phyloP scores from a whole-genome alignment of 2,888 invertebrate species.

The Enchytraeus crypticus region DNA sequence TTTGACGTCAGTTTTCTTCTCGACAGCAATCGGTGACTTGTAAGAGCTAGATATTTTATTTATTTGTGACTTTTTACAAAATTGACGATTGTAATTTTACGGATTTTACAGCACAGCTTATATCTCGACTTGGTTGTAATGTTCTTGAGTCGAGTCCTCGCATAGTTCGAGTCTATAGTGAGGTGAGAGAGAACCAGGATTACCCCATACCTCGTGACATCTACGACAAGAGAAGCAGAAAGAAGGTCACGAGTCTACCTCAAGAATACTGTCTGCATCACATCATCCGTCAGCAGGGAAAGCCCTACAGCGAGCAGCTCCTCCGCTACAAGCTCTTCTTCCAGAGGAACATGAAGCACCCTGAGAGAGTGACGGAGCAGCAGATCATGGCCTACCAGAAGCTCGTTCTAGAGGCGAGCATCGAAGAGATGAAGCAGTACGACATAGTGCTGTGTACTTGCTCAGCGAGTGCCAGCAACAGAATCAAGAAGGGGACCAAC shows the following conservation, averaged over 20 bases:
- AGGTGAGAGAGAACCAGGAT: constrained; percentile 31
- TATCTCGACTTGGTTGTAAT: constrained; percentile 19
- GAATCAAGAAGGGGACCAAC: constrained; percentile 10
- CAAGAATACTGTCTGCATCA: constrained; percentile 15
- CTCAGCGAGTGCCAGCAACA: constrained; percentile 8
- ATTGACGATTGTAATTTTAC: too few relatives aligned
- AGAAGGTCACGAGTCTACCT: constrained; percentile 1
- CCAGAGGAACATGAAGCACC: background rate
- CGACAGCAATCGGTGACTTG: too few relatives aligned
- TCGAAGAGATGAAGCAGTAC: constrained; percentile 13
- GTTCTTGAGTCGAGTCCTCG: too few relatives aligned
- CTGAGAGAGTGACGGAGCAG: background rate
- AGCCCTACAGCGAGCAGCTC: background rate
- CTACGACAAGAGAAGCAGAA: background rate
- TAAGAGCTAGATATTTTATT: too few relatives aligned
- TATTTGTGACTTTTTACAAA: too few relatives aligned
- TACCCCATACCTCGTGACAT: constrained; percentile 31
- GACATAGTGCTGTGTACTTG: constrained; percentile 25
- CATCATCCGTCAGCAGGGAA: constrained; percentile 11
- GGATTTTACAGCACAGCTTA: too few relatives aligned
- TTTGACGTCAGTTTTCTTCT: too few relatives aligned
- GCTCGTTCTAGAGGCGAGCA: constrained; percentile 12
- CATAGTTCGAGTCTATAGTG: constrained; percentile 38
- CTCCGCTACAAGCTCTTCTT: background rate
- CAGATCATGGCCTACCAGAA: constrained; percentile 12